Evolutionary conservation across 2,888 invertebrate species (phyloP).

Genomic region (Dermolepida albohirtum): DNA sequence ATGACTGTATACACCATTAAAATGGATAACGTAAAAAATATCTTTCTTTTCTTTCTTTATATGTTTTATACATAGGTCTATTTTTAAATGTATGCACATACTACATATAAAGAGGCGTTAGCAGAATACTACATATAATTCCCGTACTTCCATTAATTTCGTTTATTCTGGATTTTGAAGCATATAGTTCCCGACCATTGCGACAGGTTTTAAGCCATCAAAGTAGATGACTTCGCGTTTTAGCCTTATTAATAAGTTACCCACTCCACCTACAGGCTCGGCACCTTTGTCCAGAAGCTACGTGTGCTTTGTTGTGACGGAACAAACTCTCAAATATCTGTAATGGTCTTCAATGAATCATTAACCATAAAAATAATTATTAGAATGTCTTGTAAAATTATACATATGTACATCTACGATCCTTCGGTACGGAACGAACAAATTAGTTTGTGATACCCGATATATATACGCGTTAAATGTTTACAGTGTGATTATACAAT

Average conservation of each 20-base stretch:
- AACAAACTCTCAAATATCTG: slow-evolving; percentile 44
- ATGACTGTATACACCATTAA: no score
- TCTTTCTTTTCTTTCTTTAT: no score
- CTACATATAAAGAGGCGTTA: slow-evolving; percentile 8
- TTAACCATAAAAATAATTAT: slow-evolving; percentile 33
- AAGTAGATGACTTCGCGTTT: slow-evolving; percentile 60
- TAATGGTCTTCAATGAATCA: slow-evolving; percentile 43
- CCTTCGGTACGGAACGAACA: no score
- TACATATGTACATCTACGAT: not conserved
- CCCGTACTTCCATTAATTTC: slow-evolving; percentile 30
- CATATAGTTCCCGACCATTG: slow-evolving; percentile 39
- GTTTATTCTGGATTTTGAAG: slow-evolving; percentile 54
- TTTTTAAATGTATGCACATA: not conserved
- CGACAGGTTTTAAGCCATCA: slow-evolving; percentile 60
- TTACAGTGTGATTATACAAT: no score
- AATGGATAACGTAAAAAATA: no score
- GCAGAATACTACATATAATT: slow-evolving; percentile 32
- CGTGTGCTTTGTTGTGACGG: slow-evolving; percentile 23
- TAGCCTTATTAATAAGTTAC: slow-evolving; percentile 59
- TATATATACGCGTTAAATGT: no score
- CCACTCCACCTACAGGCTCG: slow-evolving; percentile 55
- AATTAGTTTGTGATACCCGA: no score
- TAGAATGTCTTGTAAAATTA: not conserved
- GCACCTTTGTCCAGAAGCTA: slow-evolving; percentile 48
- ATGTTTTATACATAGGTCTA: no score